Conservation (phyloP, 2,113 vertebrate species). For the Acanthisitta chloris region DNA sequence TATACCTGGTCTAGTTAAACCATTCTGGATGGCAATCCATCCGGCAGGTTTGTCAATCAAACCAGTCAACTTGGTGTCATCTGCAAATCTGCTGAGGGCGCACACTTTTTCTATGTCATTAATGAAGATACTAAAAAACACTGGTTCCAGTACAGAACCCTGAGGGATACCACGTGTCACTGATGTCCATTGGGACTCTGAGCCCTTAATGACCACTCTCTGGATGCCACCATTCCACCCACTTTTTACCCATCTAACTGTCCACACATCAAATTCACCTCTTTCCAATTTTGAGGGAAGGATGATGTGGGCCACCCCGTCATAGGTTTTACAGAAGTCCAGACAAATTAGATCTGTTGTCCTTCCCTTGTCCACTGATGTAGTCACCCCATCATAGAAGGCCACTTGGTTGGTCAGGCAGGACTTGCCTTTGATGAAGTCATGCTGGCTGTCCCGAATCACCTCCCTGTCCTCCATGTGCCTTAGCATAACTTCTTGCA, state of each 20-base stretch:
- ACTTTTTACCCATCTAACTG: background rate
- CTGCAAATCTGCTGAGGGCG: background rate
- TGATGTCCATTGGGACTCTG: background rate
- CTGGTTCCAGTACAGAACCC: background rate
- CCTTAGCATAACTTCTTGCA: background rate
- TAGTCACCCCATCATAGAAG: background rate
- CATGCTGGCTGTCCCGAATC: background rate
- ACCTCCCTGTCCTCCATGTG: too few relatives aligned
- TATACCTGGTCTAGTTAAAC: background rate
- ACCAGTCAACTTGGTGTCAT: background rate
- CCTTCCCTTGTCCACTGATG: background rate
- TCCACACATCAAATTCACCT: background rate
- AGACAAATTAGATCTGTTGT: background rate
- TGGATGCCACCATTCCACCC: background rate
- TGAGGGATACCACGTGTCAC: background rate
- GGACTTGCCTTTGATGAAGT: background rate
- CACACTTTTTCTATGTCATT: background rate
- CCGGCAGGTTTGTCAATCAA: background rate
- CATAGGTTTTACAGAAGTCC: background rate
- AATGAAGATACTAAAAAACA: background rate
- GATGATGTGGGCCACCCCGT: background rate
- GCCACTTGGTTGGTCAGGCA: too few relatives aligned
- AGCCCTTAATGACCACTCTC: background rate
- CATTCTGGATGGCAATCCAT: background rate
- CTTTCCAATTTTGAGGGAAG: background rate